Conservation (phyloP, 2,113 vertebrate genomes). For the Pao palembangensis region DNA sequence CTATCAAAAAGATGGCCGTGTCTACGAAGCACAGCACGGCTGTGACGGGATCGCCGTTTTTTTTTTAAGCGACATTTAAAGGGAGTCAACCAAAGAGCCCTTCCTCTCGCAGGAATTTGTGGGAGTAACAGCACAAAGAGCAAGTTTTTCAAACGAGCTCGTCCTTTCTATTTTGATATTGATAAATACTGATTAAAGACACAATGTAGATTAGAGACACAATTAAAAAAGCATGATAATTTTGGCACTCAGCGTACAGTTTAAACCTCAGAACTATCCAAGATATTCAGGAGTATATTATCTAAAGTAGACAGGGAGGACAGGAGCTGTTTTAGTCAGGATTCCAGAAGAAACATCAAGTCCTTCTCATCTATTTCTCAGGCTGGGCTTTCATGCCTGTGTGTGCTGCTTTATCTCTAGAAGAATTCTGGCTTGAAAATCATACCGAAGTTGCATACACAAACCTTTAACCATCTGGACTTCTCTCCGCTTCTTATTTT, state of each 20-base stretch:
- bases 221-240: no score
- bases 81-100: neutral
- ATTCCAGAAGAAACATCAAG: no score
- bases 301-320: no score
- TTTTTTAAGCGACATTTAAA: neutral
- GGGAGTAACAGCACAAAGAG: neutral
- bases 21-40: neutral
- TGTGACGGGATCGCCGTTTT: neutral
- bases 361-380: no score
- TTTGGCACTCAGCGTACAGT: no score
- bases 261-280: no score
- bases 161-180: no score
- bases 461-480: conserved; percentile 17
- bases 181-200: no score
- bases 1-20: neutral
- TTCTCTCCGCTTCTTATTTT: conserved; percentile 16
- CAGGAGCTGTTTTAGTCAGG: no score
- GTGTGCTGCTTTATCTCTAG: neutral
- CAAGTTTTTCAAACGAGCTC: no score
- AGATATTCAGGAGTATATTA: no score
- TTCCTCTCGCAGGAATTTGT: neutral
- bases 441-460: conserved; percentile 14
- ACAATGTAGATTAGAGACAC: no score
- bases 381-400: neutral
- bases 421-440: conserved; percentile 17